Conservation (phyloP, 2,888 invertebrate species). For the Drosophila fulvimacula region DNA sequence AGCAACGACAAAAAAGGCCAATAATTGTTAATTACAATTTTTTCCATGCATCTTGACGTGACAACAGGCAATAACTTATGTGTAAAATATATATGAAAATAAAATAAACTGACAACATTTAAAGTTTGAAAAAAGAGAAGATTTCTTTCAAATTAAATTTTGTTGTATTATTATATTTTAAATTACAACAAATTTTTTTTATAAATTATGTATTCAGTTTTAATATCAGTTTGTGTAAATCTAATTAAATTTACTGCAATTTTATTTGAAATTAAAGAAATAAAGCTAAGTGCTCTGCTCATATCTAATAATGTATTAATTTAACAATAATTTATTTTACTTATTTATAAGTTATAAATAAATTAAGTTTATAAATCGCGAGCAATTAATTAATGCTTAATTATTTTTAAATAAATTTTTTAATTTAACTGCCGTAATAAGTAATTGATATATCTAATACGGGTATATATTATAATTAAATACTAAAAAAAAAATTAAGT, state of each 20-base stretch:
- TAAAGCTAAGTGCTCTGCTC: neutral
- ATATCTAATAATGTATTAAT: neutral
- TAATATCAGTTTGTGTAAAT: neutral
- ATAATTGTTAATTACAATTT: slow-evolving; percentile 51
- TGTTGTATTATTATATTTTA: no score
- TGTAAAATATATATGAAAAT: slow-evolving; percentile 13
- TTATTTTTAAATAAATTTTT: no score
- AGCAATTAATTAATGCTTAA: neutral
- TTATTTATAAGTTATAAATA: neutral
- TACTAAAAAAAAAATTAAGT: neutral
- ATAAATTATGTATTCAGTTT: neutral
- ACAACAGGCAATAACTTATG: slow-evolving; percentile 1
- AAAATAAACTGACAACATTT: neutral
- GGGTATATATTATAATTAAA: neutral
- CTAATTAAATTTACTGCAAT: neutral
- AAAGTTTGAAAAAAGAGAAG: neutral
- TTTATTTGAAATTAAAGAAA: neutral
- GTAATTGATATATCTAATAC: neutral
- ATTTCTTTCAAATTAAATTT: neutral
- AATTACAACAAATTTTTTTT: no score
- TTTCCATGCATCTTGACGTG: slow-evolving; percentile 33
- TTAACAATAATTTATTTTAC: neutral
- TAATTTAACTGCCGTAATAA: neutral
- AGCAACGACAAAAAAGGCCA: slow-evolving; percentile 11
- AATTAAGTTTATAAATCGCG: neutral